Evolutionary conservation across 1,140 invertebrate genomes (phyloP), one percentile per base, ranked within the genome.

Genomic region (Cardiocondyla obscurior): DNA sequence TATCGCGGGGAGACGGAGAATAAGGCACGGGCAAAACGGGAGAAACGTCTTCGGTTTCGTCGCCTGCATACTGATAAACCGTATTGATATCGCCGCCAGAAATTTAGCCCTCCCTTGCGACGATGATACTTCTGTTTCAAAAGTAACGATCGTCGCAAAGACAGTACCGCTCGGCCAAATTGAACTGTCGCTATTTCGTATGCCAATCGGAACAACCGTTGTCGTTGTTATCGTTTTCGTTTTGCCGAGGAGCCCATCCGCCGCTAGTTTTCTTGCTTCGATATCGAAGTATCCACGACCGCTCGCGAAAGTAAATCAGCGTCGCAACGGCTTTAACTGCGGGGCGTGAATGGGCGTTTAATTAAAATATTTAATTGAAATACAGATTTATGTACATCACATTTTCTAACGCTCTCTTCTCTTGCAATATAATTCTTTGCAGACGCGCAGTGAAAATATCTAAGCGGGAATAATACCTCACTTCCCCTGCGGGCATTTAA

Each of bases 51-150:
- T 83, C 60, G 82, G 36, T 76, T 79, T 49, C 82, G 81, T 64
- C 25, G 58, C 28, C 57, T 60, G 86, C 82, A 89, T 88, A 86
- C 86, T 86, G 84, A 88, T 88, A 69, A 70, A 44, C 49, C 62
- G 46, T 19, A 39, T 53, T 39, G 65, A 85, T 60, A 77, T 53
- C 76, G 70, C 36, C 49, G 73, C 65, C 46, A 65, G 70, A 16
- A 73, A 42, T 51, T 62, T 74, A 25, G 67, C 42, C 44, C 57
- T 81, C 28, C 42, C 55, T 74, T 39, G 79, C 69, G 69, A 58
- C 51, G 64, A 81, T 73, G 53, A 82, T 73, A 81, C 28, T 44
- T 8, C 28, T 25, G 67, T 30, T 64, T 55, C 42, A 28, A 82
- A 62, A 73, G 74, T 49, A 64, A 73, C 67, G 60, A 85, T 51